These are phyloP conservation scores for Brachypterus glaber DNA, from an alignment of 2,888 invertebrate species.

Conservation along the genomic window DNA sequence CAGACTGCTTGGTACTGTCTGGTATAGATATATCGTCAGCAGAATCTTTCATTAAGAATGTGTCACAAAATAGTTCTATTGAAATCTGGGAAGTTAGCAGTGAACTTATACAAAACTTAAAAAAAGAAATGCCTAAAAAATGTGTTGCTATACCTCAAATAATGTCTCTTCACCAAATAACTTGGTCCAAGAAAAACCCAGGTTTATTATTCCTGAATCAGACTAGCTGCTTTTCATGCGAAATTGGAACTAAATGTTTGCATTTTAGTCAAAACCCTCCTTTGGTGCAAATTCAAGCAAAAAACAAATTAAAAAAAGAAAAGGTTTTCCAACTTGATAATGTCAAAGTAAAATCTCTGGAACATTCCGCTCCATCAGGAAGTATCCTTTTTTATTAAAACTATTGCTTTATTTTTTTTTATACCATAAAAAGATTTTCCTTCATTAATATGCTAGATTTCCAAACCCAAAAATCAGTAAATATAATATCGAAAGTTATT, in stretches of 20 bases:
- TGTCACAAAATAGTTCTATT: constrained; percentile 3
- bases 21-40: constrained; percentile 7
- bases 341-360: not conserved
- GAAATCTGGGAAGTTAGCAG: constrained; percentile 2
- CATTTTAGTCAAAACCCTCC: constrained; percentile 1
- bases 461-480: not conserved
- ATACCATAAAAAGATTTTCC: not conserved
- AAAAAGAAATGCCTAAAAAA: constrained; percentile 4
- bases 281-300: not conserved
- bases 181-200: constrained; percentile 9
- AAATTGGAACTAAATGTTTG: constrained; percentile 1
- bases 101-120: constrained; percentile 4
- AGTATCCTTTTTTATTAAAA: constrained; percentile 1
- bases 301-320: not conserved
- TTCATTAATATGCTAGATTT: not conserved
- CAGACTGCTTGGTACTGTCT: constrained; percentile 8
- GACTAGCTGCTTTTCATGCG: constrained; percentile 6
- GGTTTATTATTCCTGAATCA: constrained; percentile 11
- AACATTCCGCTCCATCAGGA: not conserved
- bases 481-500: not conserved
- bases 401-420: not conserved
- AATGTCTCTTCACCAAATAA: constrained; percentile 8
- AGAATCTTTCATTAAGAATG: constrained; percentile 2
- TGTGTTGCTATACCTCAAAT: constrained; percentile 3
- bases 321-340: not conserved